Evolutionary conservation across 2,888 invertebrate genomes (phyloP).

Genomic region (Imbricaverruca yamaguchii): DNA sequence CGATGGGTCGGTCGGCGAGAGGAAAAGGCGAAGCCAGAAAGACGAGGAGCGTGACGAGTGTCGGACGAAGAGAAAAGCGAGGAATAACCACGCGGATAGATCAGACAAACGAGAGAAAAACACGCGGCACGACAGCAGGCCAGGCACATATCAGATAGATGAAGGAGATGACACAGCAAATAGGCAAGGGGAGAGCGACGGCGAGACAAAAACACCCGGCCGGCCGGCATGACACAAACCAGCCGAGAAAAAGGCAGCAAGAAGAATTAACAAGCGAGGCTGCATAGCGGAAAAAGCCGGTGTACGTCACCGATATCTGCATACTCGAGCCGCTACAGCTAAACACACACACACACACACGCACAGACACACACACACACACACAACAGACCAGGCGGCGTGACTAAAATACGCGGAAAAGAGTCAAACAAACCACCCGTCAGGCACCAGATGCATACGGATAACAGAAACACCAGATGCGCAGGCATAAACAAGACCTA

Average conservation of each 20-base stretch:
- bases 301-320: too few species aligned
- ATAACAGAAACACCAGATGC: background rate
- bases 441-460: background rate
- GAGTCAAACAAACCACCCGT: background rate
- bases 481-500: background rate
- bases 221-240: background rate
- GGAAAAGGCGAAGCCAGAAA: background rate
- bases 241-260: background rate
- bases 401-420: background rate
- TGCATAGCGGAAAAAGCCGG: too few species aligned
- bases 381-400: too few species aligned
- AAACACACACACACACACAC: too few species aligned
- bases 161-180: constrained; percentile 24
- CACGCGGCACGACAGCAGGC: constrained; percentile 27
- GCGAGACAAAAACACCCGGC: background rate
- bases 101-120: constrained; percentile 24
- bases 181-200: background rate
- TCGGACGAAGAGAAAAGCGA: background rate
- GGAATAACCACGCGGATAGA: background rate
- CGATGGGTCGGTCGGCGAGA: background rate
- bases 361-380: too few species aligned
- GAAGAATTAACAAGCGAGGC: background rate
- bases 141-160: constrained; percentile 15
- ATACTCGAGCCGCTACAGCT: too few species aligned
- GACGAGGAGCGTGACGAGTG: background rate